Percentiles rank a stretch among this genome's conserved stretches.
Conservation (phyloP, 2,113 vertebrate genomes). For the Apaloderma vittatum region DNA sequence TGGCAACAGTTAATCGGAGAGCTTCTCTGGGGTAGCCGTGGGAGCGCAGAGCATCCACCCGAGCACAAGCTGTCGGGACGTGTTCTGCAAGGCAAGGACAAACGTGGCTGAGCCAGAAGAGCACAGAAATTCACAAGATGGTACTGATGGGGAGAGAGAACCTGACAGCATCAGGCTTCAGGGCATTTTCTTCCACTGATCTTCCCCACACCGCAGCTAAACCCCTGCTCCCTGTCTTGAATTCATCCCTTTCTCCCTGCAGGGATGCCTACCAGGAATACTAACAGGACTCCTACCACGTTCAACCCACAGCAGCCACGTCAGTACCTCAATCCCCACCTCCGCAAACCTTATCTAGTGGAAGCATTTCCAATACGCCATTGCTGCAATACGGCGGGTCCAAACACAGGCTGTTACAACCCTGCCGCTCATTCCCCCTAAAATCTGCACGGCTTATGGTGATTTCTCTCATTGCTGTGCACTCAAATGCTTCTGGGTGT, state of each 20-base stretch:
- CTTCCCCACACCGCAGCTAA: not conserved
- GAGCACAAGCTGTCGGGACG: slow-evolving; percentile 95
- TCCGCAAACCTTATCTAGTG: not conserved
- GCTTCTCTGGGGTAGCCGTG: slow-evolving; percentile 98
- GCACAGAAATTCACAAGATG: not conserved
- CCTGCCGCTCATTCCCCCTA: not conserved
- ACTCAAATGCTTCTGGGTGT: not conserved
- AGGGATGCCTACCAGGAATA: not conserved
- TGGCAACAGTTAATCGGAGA: slow-evolving; percentile 94
- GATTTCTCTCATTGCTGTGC: not conserved
- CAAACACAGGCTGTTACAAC: not conserved
- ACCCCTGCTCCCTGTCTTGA: not conserved
- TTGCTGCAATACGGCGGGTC: not conserved
- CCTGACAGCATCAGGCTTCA: not conserved
- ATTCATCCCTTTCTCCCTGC: not conserved
- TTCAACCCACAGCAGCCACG: not conserved
- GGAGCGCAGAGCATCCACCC: slow-evolving; percentile 95
- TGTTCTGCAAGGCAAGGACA: slow-evolving; percentile 86
- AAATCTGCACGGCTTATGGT: not conserved
- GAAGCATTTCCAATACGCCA: not conserved
- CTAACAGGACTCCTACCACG: not conserved
- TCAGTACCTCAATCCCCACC: slow-evolving; percentile 12
- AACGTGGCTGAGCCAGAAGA: not conserved
- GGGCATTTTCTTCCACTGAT: not conserved
- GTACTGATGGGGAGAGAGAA: not conserved